Conservation (phyloP, 1,140 invertebrate species). For the Galleria mellonella region DNA sequence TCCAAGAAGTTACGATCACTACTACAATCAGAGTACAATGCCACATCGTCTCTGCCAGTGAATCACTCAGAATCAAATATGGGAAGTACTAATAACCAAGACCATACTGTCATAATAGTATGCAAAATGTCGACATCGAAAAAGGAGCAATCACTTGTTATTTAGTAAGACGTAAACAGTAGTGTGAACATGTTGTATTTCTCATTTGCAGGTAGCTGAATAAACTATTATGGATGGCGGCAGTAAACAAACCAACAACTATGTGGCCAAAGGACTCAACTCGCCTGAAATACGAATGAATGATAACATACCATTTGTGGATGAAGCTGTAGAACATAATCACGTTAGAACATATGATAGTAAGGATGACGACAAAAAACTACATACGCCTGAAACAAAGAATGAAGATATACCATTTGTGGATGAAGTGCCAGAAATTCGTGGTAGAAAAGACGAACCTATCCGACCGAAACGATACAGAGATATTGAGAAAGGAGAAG, state of each 20-base stretch:
- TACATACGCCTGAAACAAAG: constrained; percentile 28
- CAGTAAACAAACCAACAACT: constrained; percentile 24
- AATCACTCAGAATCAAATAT: too few species aligned
- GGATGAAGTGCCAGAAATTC: constrained; percentile 44
- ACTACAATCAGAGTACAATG: too few species aligned
- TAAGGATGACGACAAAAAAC: too few species aligned
- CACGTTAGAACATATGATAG: constrained; percentile 14
- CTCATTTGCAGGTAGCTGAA: constrained; percentile 32
- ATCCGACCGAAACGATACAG: constrained; percentile 26
- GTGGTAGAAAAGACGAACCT: constrained; percentile 31
- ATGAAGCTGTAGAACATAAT: constrained; percentile 45
- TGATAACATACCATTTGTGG: constrained; percentile 43
- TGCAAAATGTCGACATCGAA: too few species aligned
- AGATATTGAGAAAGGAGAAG: constrained; percentile 29
- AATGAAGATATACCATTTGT: constrained; percentile 45
- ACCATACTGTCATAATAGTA: too few species aligned
- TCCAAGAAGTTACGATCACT: too few species aligned
- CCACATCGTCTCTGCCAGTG: too few species aligned
- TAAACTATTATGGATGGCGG: constrained; percentile 49
- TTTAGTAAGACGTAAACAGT: too few species aligned
- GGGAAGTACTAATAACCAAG: too few species aligned
- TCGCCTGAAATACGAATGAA: constrained; percentile 44
- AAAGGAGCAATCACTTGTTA: too few species aligned
- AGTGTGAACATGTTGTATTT: neutral
- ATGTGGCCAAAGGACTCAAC: constrained; percentile 47